Evolutionary conservation across 2,888 invertebrate genomes (phyloP).

Genomic region (Orthosia gothica): DNA sequence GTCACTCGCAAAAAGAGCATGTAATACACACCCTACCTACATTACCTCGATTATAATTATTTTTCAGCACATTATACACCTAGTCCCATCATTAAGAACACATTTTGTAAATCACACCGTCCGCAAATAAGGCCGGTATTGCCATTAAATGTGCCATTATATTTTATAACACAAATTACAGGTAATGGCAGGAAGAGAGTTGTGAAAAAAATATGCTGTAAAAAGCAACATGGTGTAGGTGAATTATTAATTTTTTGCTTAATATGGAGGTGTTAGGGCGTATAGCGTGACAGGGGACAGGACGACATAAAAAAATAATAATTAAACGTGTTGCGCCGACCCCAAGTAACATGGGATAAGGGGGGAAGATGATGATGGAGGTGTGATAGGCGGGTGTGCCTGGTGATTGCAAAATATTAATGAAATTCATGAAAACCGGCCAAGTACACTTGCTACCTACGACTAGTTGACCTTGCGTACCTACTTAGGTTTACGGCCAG

Average conservation of each 20-base stretch:
- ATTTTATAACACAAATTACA: constrained; percentile 46
- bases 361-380: too few species aligned
- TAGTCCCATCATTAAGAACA: constrained; percentile 37
- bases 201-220: constrained; percentile 15
- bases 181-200: constrained; percentile 23
- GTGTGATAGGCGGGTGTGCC: background rate
- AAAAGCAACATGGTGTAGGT: background rate
- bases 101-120: constrained; percentile 28
- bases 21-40: background rate
- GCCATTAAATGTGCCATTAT: constrained; percentile 23
- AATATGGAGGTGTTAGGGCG: background rate
- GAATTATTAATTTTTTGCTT: background rate
- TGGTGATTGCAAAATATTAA: background rate
- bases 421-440: too few species aligned
- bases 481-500: too few species aligned
- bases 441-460: background rate
- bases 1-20: background rate
- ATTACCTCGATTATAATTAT: constrained; percentile 24
- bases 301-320: too few species aligned
- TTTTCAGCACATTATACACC: background rate
- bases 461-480: too few species aligned
- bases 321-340: too few species aligned
- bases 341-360: too few species aligned
- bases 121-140: constrained; percentile 11
- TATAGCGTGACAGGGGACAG: too few species aligned